Evolutionary conservation across 64 coral and sea anemone species (phyloP).

Genomic region (Hydrozoanthus tunicans): DNA sequence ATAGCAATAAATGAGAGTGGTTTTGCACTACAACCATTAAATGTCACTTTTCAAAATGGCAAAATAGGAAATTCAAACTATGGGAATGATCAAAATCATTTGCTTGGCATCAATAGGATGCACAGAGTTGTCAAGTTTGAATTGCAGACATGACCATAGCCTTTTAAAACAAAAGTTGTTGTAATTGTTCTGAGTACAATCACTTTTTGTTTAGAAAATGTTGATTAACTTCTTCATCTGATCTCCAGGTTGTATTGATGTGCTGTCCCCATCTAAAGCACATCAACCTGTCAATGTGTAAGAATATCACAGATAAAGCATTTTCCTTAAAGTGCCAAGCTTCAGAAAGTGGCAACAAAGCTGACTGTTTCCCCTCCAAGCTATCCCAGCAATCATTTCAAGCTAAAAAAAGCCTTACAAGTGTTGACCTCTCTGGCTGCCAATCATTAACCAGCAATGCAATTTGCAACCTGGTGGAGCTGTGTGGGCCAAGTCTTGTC

Average conservation of each 20-base stretch:
- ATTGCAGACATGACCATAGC: too few relatives aligned
- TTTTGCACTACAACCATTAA: too few relatives aligned
- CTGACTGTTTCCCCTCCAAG: not conserved
- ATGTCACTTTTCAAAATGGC: too few relatives aligned
- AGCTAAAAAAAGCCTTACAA: slow-evolving; percentile 64
- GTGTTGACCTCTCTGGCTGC: slow-evolving; percentile 85
- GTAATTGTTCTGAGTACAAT: too few relatives aligned
- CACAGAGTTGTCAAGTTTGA: too few relatives aligned
- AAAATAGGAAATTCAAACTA: too few relatives aligned
- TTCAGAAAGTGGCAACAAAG: not conserved
- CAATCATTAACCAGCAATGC: slow-evolving; percentile 61
- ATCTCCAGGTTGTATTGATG: slow-evolving; percentile 64
- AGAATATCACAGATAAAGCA: slow-evolving; percentile 77
- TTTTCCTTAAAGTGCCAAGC: slow-evolving; percentile 40
- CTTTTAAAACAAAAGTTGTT: too few relatives aligned
- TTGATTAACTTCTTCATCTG: not conserved
- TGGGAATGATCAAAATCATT: too few relatives aligned
- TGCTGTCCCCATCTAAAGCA: slow-evolving; percentile 79
- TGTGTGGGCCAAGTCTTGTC: slow-evolving; percentile 73
- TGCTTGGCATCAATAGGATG: too few relatives aligned
- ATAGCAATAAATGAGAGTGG: too few relatives aligned
- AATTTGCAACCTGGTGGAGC: slow-evolving; percentile 47
- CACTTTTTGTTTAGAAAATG: too few relatives aligned
- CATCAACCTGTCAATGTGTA: slow-evolving; percentile 82
- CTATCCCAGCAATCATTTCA: slow-evolving; percentile 23